A percentile compares a stretch with the other conserved stretches of the same genome.
Conservation (phyloP, 2,888 invertebrate species). For the Platycheirus rosarum region DNA sequence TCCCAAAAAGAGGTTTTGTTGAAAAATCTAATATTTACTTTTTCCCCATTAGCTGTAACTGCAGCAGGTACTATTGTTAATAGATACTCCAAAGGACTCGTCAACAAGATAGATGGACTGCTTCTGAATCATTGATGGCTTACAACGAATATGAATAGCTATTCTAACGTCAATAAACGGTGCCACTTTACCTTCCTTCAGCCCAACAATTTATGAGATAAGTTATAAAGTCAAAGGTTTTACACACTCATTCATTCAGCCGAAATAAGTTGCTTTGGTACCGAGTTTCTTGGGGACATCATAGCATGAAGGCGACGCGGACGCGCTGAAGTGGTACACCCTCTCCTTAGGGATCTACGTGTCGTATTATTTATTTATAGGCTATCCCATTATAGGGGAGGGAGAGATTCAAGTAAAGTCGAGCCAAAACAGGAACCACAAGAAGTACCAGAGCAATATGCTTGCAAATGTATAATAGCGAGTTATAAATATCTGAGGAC, state of each 20-base stretch:
- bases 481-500: slow-evolving; percentile 70
- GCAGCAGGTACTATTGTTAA: slow-evolving; percentile 32
- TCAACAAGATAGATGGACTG: slow-evolving; percentile 28
- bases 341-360: slow-evolving; percentile 48
- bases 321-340: slow-evolving; percentile 41
- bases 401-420: slow-evolving; percentile 32
- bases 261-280: slow-evolving; percentile 26
- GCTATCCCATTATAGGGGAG: slow-evolving; percentile 29
- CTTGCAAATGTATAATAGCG: slow-evolving; percentile 63
- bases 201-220: slow-evolving; percentile 12
- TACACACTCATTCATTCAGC: slow-evolving; percentile 41
- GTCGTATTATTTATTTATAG: slow-evolving; percentile 71
- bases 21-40: slow-evolving; percentile 59
- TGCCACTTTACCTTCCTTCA: slow-evolving; percentile 34
- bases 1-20: slow-evolving; percentile 20
- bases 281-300: slow-evolving; percentile 35
- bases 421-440: slow-evolving; percentile 24
- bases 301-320: slow-evolving; percentile 43
- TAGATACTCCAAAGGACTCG: slow-evolving; percentile 37
- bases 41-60: slow-evolving; percentile 58
- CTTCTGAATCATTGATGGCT: slow-evolving; percentile 59
- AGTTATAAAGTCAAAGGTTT: slow-evolving; percentile 57
- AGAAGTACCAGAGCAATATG: slow-evolving; percentile 2
- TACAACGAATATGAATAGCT: slow-evolving; percentile 44
- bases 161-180: slow-evolving; percentile 41